These are phyloP conservation scores for Salarias fasciatus DNA, from an alignment of 2,797 vertebrate genomes.

Conservation along the genomic window DNA sequence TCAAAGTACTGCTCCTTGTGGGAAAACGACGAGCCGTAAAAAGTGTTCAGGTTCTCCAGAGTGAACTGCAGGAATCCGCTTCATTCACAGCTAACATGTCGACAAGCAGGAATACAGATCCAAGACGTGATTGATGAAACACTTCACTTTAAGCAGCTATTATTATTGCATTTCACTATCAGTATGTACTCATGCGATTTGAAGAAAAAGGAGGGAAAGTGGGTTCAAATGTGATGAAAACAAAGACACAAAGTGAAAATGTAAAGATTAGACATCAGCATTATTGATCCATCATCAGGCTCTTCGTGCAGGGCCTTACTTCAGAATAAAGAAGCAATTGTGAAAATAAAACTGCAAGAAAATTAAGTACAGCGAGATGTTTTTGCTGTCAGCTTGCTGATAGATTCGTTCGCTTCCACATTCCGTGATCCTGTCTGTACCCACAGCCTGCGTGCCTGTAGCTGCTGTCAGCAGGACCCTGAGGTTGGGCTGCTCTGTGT, in stretches of 20 bases:
- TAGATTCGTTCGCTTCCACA: not conserved
- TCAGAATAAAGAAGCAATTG: no score
- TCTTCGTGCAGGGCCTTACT: no score
- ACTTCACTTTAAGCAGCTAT: no score
- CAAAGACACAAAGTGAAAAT: not conserved
- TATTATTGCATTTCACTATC: no score
- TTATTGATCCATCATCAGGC: no score
- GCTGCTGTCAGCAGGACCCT: slow-evolving; percentile 26
- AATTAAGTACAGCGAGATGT: not conserved
- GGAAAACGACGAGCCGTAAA: not conserved
- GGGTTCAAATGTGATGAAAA: not conserved
- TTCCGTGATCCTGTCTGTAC: not conserved
- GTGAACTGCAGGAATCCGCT: not conserved
- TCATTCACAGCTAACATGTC: no score
- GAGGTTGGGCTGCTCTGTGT: slow-evolving; percentile 16
- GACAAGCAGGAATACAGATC: no score
- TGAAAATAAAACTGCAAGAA: not conserved
- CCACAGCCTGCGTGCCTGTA: not conserved
- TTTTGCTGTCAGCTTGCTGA: not conserved
- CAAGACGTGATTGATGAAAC: no score
- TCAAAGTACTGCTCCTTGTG: not conserved
- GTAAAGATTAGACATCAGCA: not conserved
- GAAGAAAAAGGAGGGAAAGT: no score
- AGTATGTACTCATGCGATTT: no score
- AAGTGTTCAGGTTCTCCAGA: not conserved